Evolutionary conservation across 2,113 vertebrate species (phyloP), one percentile per base, ranked within the genome.

Genomic region (Centrocercus urophasianus): DNA sequence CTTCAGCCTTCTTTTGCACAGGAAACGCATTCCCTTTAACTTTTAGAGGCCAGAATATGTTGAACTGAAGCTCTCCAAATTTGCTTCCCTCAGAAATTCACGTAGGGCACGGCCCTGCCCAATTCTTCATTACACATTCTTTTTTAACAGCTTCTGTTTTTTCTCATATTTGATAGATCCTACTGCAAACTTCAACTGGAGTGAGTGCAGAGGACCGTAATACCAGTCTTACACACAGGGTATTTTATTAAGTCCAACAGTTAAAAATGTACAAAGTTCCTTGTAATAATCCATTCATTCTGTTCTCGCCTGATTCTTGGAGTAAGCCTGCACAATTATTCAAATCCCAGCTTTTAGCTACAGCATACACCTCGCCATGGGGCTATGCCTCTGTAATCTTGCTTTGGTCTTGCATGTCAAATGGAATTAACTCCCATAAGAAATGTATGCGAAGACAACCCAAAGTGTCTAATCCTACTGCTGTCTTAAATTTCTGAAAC

Each of bases 391-490:
- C 98, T 98, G 97, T 99, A 99, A 99, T 99, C 99, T 99, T 98
- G 98, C 99, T 99, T 99, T 99, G 99, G 99, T 99, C 99, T 98
- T 98, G 99, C 99, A 99, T 99, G 99, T 99, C 99, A 99, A 99
- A 99, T 99, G 98, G 99, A 99, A 99, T 99, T 99, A 99, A 99
- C 98, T 99, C 99, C 98, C 98, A 98, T 99, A 99, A 99, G 99
- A 99, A 98, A 99, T 99, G 98, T 99, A 99, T 99, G 98, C 97
- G 96, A 99, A 99, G 98, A 99, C 98, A 99, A 98, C 98, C 98
- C 98, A 98, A 99, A 99, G 98, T 99, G 98, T 98, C 98, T 99
- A 99, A 99, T 99, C 99, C 98, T 98, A 94, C 98, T 98, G 98
- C 98, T 98, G 98, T 98, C 98, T 99, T 99, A 98, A 99, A 98